Conservation (phyloP, 2,113 vertebrate genomes). For the Misgurnus anguillicaudatus region DNA sequence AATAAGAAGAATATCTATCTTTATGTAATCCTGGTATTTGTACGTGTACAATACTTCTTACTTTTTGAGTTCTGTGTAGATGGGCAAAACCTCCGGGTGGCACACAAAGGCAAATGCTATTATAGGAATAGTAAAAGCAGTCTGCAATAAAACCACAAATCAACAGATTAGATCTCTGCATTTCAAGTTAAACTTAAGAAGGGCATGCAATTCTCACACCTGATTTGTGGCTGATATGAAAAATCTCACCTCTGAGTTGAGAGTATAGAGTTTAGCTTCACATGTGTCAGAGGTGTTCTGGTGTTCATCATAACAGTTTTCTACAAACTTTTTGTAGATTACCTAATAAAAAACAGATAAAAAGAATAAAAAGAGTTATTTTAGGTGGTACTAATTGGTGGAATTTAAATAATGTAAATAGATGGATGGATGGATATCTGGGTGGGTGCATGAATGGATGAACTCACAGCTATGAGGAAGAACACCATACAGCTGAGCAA, state of each 20-base stretch:
- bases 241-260: slow-evolving; percentile 76
- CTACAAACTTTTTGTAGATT: slow-evolving; percentile 84
- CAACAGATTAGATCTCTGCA: background rate
- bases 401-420: background rate
- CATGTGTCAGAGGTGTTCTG: slow-evolving; percentile 54
- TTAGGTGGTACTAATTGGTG: background rate
- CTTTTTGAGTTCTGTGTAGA: slow-evolving; percentile 82
- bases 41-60: slow-evolving; percentile 59
- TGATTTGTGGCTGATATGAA: background rate
- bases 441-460: background rate
- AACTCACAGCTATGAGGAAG: slow-evolving; percentile 85
- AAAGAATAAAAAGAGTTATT: background rate
- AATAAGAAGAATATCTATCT: background rate
- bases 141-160: slow-evolving; percentile 64
- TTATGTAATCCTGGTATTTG: background rate
- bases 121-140: slow-evolving; percentile 78
- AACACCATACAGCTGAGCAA: slow-evolving; percentile 88
- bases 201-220: too few relatives aligned
- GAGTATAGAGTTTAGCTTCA: slow-evolving; percentile 70
- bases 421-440: background rate
- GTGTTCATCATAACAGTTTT: slow-evolving; percentile 58
- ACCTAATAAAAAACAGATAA: slow-evolving; percentile 73
- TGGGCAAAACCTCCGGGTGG: slow-evolving; percentile 84
- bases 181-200: background rate
- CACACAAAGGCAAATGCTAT: slow-evolving; percentile 85